Base-by-base conservation (phyloP, 2,797 vertebrate genomes). In the Sebastes cheni region DNA sequence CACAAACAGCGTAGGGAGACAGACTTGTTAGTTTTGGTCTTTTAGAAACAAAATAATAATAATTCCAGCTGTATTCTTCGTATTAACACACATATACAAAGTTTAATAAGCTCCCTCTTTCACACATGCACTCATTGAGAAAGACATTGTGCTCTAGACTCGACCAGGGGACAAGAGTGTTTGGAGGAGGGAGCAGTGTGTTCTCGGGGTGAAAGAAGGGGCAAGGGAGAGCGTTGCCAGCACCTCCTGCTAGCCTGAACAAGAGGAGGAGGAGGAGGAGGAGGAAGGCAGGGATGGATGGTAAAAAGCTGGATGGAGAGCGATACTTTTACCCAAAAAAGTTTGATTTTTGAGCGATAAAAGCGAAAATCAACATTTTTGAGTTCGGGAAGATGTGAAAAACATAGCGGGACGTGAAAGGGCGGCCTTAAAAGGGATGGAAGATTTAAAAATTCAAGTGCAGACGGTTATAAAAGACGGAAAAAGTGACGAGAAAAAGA, bases 171-270 rank as follows among this genome's bases (percentile, higher is more conserved):
- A 91, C 88, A 86, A 85, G 79, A 72, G 88, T 50, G 70, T 66
- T 36, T 77, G 84, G 80, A 89, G 87, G 61, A 84, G 82, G 78
- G 88, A 89, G 88, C 87, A 56, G 84, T 58, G 78, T 84, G 92
- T 94, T 92, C 93, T 90, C 87, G 94, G 94, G 95, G 95, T 96
- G 95, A 96, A 93, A 84, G 89, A 89, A 82, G 92, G 95, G 95
- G 92, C 94, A 95, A 69, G 68, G 32, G 59, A 82, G 75, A 36
- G 29, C n/a, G 82, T 82, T 93, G 93, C 94, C 93, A 93, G 87
- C 20, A 88, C 88, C 86, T 90, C 86, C 90, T 64, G 87, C 86
- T 91, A 88, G 79, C 89, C 82, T 61, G 71, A 64, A 88, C 81
- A 78, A 85, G 83, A 79, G 80, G 67, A 72, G 67, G 75, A 69